Evolutionary conservation across 2,797 vertebrate genomes (phyloP).

Genomic region (Enteromius trimaculatus): DNA sequence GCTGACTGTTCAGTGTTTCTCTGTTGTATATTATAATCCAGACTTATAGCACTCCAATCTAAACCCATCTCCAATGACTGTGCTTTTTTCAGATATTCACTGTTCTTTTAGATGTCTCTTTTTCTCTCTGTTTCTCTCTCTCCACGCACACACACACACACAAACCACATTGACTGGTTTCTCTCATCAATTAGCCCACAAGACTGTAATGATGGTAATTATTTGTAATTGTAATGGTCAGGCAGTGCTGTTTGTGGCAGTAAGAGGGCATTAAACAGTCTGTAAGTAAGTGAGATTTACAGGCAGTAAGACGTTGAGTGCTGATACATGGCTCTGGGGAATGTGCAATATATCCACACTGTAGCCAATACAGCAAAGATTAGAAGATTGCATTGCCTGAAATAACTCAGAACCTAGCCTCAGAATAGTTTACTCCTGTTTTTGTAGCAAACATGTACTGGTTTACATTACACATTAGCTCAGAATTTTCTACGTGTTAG

Average conservation of each 20-base stretch:
- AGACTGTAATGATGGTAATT: conserved; percentile 61
- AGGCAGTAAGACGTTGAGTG: conserved; percentile 45
- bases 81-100: neutral
- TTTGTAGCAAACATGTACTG: neutral
- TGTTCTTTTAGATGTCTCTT: neutral
- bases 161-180: conserved; percentile 47
- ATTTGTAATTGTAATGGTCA: conserved; percentile 57
- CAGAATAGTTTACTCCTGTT: neutral
- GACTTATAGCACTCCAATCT: neutral
- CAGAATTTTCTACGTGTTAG: neutral
- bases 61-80: neutral
- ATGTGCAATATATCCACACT: conserved; percentile 26
- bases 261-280: conserved; percentile 52
- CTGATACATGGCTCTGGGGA: conserved; percentile 47
- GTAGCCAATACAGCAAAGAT: conserved; percentile 15
- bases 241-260: conserved; percentile 52
- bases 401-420: neutral
- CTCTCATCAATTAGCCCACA: conserved; percentile 61
- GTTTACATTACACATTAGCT: neutral
- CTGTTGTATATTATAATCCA: neutral
- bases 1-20: neutral
- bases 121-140: neutral
- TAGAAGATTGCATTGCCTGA: neutral
- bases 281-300: conserved; percentile 51
- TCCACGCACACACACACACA: conserved; percentile 1